Percentiles rank a stretch among this genome's conserved stretches.
Evolutionary conservation across 1,140 invertebrate species (phyloP).

Genomic region (Trachelipus rathkii): DNA sequence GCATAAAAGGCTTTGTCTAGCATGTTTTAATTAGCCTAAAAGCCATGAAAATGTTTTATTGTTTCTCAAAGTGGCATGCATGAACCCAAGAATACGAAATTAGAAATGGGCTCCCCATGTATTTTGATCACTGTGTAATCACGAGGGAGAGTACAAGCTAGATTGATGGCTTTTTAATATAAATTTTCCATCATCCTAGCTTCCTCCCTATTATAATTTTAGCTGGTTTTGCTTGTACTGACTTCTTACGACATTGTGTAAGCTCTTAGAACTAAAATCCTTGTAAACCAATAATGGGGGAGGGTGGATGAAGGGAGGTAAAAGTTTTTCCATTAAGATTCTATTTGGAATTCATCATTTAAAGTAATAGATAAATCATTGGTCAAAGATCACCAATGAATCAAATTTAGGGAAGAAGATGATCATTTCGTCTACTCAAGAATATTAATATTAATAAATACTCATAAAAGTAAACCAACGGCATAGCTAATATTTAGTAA

Average conservation of each 20-base stretch:
- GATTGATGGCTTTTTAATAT: background rate
- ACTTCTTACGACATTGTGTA: background rate
- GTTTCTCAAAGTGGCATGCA: background rate
- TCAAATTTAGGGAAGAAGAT: background rate
- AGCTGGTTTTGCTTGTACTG: slow-evolving; percentile 9
- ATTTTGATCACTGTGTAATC: background rate
- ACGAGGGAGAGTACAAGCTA: background rate
- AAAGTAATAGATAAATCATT: background rate
- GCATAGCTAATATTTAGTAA: background rate
- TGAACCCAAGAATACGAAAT: background rate
- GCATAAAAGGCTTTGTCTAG: background rate
- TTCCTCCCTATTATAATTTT: background rate
- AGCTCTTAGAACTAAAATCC: too few relatives aligned
- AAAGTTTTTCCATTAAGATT: background rate
- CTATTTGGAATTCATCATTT: background rate
- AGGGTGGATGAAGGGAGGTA: too few relatives aligned
- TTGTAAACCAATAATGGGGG: too few relatives aligned
- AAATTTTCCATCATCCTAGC: background rate
- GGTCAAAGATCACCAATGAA: background rate
- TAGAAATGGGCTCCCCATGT: background rate
- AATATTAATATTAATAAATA: background rate
- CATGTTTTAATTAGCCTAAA: background rate
- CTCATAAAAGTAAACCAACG: background rate
- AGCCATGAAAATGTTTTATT: background rate
- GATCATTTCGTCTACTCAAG: background rate